Base-by-base conservation (phyloP, 2,797 vertebrate genomes). In the Enteromius unitaeniatus region DNA sequence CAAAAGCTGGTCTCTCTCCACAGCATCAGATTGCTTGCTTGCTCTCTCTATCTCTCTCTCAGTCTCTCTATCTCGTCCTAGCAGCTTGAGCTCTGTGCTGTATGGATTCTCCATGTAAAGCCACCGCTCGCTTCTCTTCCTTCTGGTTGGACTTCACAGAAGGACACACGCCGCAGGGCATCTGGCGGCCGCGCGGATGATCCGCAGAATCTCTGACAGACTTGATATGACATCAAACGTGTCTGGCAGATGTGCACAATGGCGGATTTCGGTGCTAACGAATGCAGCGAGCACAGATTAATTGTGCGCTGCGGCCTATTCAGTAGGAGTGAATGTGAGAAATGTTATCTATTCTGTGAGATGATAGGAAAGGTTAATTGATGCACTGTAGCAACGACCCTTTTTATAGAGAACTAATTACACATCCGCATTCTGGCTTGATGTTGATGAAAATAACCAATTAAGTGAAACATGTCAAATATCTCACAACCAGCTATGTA, bases 141-240 rank as follows among this genome's bases (percentile, higher is more conserved):
- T 86, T 58, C 90, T 92, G 91, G 89, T 90, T 86, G n/a, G 80
- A 89, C 91, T 90, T 91, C 89, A 92, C 89, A 88, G 80, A 83
- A 90, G 85, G 83, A 74, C 70, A 85, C 86, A 81, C 76, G 84
- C 87, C 76, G 85, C 11, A 26, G 79, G 73, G 75, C 84, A 81
- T 78, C 87, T 89, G 82, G 40, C 74, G 81, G 69, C 75, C 74
- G 21, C 64, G 75, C 53, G 85, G 90, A 85, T 80, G 5, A 78
- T 77, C 69, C 75, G n/a, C 51, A 53, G 82, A 67, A 55, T 72
- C 40, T 84, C 40, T 65, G 74, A 76, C 78, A 49, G 64, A 79
- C 53, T 78, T 86, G 82, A 80, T 74, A 82, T 47, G 70, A 85
- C 86, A 87, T 86, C 81, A 85, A 14, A 68, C n/a, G 28, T 60